Evolutionary conservation across 2,797 vertebrate genomes (phyloP), one percentile per base, ranked within the genome.

Genomic region (Mus spretus): DNA sequence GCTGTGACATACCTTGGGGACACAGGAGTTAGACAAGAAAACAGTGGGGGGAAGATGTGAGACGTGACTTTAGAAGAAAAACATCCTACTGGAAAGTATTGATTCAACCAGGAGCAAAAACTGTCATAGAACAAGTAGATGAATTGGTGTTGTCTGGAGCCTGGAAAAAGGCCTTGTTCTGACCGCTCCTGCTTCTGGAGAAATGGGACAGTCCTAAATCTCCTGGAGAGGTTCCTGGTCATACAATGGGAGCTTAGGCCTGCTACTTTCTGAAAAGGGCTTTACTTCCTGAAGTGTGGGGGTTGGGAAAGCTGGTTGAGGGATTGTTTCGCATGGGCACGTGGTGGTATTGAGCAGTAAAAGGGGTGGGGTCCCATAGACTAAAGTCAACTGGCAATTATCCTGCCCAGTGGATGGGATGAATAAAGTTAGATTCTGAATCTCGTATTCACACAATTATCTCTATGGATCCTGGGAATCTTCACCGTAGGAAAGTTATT

Each of bases 61-160:
- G 80, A 93, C 37, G 17, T 85, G 79, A 78, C 28, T 83, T 77
- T 40, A 63, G 44, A 77, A 82, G 90, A 83, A 65, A 50, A 72
- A 28, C 6, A 6, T 72, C 26, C 77, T 77, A 65, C 24, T 85
- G 61, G 61, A 82, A 92, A 81, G 24, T 40, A 77, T 47, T 81
- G 81, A 94, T 91, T 94, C 44, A 87, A 83, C 53, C 24, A 63
- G 93, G 50, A 34, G 17, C 83, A 75, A 90, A 80, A 93, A 37
- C 17, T 50, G 53, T 80, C 47, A 37, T 28, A 8, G 47, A 85
- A 12, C 11, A 50, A 19, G 34, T 40, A 59, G 81, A 78, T 84
- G 75, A 77, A 90, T 0, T 67, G 74, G 44, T 31, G 31, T 24
- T 59, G n/a, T 91, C 77, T 81, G 85, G 22, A 37, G 80, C 8